A percentile compares a stretch with the other conserved stretches of the same genome.
Evolutionary conservation across 2,113 vertebrate species (phyloP).

Genomic region (Microtus ochrogaster): DNA sequence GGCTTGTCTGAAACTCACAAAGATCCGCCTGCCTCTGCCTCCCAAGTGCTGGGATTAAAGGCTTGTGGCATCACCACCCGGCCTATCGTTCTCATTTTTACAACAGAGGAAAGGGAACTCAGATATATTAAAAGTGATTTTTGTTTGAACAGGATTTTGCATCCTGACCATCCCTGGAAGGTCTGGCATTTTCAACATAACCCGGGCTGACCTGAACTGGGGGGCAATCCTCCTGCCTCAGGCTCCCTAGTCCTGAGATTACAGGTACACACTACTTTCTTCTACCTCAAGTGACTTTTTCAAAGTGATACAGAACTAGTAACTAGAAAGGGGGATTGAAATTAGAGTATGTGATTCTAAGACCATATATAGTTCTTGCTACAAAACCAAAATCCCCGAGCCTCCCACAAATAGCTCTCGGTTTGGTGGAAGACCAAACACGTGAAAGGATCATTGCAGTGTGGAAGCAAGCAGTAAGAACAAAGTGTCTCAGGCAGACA

Average conservation of each 20-base stretch:
- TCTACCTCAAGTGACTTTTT: not conserved
- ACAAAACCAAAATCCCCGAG: not conserved
- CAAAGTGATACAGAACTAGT: not conserved
- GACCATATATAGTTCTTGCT: not conserved
- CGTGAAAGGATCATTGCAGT: not conserved
- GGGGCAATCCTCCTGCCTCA: not conserved
- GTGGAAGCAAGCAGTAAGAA: not conserved
- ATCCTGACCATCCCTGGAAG: not conserved
- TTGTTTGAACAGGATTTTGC: not conserved
- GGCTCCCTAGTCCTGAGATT: not conserved
- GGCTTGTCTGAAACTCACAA: too few species aligned
- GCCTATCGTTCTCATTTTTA: not conserved
- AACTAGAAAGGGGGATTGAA: not conserved
- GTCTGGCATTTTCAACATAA: not conserved
- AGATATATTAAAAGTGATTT: not conserved
- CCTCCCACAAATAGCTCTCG: not conserved
- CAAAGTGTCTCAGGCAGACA: not conserved
- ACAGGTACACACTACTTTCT: not conserved
- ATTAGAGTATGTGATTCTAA: not conserved
- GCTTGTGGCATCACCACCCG: fast-evolving
- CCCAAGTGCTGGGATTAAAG: too few species aligned
- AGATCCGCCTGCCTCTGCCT: too few species aligned
- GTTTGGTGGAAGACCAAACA: not conserved
- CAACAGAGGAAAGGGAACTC: not conserved
- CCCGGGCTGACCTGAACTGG: not conserved